A percentile compares a stretch with the other conserved stretches of the same genome.
Evolutionary conservation across 2,797 vertebrate species (phyloP).

Genomic region (Glyptemys insculpta): DNA sequence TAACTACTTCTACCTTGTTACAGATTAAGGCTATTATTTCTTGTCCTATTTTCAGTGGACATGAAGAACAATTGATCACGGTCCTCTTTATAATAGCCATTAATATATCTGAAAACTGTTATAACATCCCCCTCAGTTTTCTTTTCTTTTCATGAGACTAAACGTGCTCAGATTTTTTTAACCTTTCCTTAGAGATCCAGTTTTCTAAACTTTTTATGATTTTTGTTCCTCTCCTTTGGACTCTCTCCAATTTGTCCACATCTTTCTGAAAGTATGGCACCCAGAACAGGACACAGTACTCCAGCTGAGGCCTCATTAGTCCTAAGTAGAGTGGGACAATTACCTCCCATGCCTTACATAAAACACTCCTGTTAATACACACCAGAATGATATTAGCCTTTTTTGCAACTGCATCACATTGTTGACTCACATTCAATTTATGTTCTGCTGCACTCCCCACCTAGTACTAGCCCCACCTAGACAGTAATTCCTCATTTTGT

Average conservation of each 20-base stretch:
- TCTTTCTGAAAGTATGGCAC: not conserved
- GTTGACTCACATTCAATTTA: not conserved
- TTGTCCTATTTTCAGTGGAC: not conserved
- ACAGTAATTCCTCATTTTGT: not conserved
- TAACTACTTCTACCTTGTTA: not conserved
- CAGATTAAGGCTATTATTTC: not conserved
- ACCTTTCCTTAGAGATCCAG: no score
- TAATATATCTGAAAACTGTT: not conserved
- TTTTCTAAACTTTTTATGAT: not conserved
- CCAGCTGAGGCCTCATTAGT: not conserved
- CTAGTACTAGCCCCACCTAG: not conserved
- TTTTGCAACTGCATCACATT: not conserved
- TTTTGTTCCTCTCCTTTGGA: not conserved
- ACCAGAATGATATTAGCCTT: not conserved
- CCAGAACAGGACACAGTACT: not conserved
- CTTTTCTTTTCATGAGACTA: not conserved
- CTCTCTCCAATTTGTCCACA: not conserved
- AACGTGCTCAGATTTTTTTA: not conserved
- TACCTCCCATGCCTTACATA: not conserved
- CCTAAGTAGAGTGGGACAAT: not conserved
- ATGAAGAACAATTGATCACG: not conserved
- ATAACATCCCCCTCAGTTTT: not conserved
- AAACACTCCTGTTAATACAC: not conserved
- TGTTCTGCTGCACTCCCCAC: not conserved
- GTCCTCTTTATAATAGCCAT: not conserved